These are phyloP conservation scores for Chloropsis cyanopogon DNA, from an alignment of 2,113 vertebrate genomes.

Conservation along the genomic window DNA sequence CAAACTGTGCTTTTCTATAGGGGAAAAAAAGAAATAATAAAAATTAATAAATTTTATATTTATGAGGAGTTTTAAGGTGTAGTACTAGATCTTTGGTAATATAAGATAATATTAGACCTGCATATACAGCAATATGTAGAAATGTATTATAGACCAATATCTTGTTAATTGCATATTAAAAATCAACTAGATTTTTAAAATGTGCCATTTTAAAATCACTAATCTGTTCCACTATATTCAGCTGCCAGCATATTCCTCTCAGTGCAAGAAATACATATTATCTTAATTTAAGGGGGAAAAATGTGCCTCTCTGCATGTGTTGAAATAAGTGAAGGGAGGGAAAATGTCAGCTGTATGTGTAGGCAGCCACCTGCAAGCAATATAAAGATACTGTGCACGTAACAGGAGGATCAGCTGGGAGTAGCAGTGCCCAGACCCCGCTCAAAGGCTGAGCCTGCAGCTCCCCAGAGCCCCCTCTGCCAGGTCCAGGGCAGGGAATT, in stretches of 20 bases:
- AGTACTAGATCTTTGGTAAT: neutral
- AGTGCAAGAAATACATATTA: neutral
- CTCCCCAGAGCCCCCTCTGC: neutral
- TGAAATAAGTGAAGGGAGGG: neutral
- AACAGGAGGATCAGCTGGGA: neutral
- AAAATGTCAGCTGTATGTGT: neutral
- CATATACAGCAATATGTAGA: neutral
- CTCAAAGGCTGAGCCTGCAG: neutral
- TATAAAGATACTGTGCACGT: accelerated
- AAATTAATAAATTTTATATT: neutral
- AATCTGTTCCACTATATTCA: neutral
- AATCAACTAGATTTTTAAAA: neutral
- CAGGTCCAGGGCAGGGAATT: neutral
- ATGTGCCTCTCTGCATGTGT: neutral
- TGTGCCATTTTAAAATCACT: neutral
- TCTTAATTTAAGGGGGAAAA: neutral
- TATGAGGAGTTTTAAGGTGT: neutral
- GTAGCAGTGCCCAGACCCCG: neutral
- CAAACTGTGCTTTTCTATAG: neutral
- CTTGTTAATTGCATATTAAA: neutral
- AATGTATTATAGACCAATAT: neutral
- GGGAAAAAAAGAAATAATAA: neutral
- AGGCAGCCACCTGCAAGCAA: neutral
- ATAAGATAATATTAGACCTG: neutral
- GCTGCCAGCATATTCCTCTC: neutral